Evolutionary conservation across 2,113 vertebrate species (phyloP), one percentile per base, ranked within the genome.

Genomic region (Mola mola): DNA sequence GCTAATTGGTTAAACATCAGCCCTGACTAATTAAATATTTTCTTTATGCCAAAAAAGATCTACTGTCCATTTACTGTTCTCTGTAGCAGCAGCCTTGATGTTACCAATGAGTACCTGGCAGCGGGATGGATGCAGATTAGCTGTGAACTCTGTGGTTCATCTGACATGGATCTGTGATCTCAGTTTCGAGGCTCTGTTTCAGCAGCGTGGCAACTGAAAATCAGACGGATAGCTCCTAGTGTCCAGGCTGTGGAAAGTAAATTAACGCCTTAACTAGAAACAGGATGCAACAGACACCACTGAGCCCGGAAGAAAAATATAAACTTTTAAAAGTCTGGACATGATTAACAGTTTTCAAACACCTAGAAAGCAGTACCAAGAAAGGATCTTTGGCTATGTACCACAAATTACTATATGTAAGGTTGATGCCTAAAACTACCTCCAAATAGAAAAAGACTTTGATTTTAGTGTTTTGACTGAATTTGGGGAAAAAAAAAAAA

Each of bases 161-260:
- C 63, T 76, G 71, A 78, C 60, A 67, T 56, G 64, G 77, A 72
- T 70, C 75, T 74, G 66, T 47, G 61, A 65, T 64, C 42, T 50
- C 38, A 49, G 57, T 70, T 68, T 63, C 36, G 53, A 62, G 59
- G 64, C 42, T 28, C 10, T 41, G 52, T 72, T 70, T 66, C 70
- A 44, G 46, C 64, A 42, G 63, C 33, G 25, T 40, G 57, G 29
- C 60, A 53, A 67, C 31, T 41, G 29, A 9, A 75, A 73, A 60
- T 46, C 63, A 41, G 31, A 72, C 43, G 72, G 67, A 70, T 67
- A 73, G 72, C 64, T 33, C 42, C n/a, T 49, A 26, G 41, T 29
- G 42, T n/a, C n/a, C 49, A 64, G 60, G 53, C 52, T 52, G 41
- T 58, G 60, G 38, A 60, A 74, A 72, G 56, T 69, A 66, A 75